Percentiles rank a stretch among this genome's conserved stretches.
Evolutionary conservation across 2,797 vertebrate species (phyloP).

Genomic region (Enteromius thamalakanensis): DNA sequence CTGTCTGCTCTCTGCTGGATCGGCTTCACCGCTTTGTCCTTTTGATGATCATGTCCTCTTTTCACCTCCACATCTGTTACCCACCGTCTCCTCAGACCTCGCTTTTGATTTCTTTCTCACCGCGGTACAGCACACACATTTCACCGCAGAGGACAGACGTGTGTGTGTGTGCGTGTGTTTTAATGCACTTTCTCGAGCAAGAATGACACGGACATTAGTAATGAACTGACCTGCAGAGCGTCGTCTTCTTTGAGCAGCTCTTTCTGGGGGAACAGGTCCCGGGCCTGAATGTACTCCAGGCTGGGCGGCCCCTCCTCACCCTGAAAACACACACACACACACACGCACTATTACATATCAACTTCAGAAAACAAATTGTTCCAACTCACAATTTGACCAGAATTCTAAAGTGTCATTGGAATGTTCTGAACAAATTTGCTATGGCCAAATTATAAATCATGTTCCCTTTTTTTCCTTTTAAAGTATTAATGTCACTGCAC

Average conservation of each 20-base stretch:
- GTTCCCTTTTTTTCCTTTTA: not conserved
- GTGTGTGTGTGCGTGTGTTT: not conserved
- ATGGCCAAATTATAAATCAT: not conserved
- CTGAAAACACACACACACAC: slow-evolving; percentile 69
- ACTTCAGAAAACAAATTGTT: not conserved
- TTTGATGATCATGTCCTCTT: not conserved
- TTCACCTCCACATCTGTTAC: not conserved
- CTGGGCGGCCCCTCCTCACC: slow-evolving; percentile 99
- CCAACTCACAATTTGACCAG: not conserved
- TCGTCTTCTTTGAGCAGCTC: slow-evolving; percentile 98
- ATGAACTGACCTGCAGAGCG: slow-evolving; percentile 87
- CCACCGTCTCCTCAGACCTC: not conserved
- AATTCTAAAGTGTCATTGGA: not conserved
- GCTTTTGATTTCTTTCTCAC: not conserved
- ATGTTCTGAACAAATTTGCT: not conserved
- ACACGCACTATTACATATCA: not conserved
- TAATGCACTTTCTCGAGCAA: not conserved
- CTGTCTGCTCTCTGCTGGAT: not conserved
- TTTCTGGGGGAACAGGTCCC: slow-evolving; percentile 98
- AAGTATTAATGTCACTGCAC: too few relatives aligned
- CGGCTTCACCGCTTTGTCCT: slow-evolving; percentile 2
- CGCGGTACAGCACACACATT: not conserved
- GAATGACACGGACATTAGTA: not conserved
- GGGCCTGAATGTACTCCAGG: slow-evolving; percentile 99
- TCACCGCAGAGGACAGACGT: not conserved